Evolutionary conservation across 2,797 vertebrate genomes (phyloP).

Genomic region (Platyrinchus mystaceus): DNA sequence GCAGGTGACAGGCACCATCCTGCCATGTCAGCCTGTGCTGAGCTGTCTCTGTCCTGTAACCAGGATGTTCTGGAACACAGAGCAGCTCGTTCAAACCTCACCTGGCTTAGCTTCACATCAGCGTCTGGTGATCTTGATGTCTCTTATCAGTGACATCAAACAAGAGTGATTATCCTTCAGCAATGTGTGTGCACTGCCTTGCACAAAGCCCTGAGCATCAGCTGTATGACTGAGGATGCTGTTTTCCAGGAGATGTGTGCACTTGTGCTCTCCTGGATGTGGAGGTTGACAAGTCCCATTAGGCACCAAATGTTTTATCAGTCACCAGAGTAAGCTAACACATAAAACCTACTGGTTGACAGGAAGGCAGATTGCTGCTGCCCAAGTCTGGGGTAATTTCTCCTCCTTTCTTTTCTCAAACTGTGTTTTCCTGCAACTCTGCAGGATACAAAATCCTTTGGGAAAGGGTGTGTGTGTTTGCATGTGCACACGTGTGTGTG

Average conservation of each 20-base stretch:
- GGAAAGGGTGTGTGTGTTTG: fast-evolving
- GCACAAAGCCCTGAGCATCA: not conserved
- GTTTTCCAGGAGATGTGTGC: not conserved
- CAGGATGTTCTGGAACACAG: not conserved
- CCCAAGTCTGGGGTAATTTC: not conserved
- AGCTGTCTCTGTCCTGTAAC: not conserved
- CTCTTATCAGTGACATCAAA: fast-evolving
- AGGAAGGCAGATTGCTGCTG: not conserved
- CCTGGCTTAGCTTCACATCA: not conserved
- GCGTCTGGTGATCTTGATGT: fast-evolving
- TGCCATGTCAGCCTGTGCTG: not conserved
- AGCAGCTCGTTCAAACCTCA: not conserved
- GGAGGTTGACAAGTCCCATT: not conserved
- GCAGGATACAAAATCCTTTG: not conserved
- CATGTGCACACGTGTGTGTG: not conserved
- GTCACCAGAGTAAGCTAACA: not conserved
- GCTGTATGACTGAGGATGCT: not conserved
- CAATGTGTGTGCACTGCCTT: fast-evolving
- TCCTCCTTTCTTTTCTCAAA: not conserved
- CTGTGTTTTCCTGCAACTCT: not conserved
- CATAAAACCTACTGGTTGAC: not conserved
- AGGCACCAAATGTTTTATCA: not conserved
- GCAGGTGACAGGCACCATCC: not conserved
- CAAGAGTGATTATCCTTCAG: fast-evolving
- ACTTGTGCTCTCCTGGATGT: not conserved